These are phyloP conservation scores for Megastigmus dorsalis DNA, from an alignment of 2,888 invertebrate genomes.

Conservation along the genomic window DNA sequence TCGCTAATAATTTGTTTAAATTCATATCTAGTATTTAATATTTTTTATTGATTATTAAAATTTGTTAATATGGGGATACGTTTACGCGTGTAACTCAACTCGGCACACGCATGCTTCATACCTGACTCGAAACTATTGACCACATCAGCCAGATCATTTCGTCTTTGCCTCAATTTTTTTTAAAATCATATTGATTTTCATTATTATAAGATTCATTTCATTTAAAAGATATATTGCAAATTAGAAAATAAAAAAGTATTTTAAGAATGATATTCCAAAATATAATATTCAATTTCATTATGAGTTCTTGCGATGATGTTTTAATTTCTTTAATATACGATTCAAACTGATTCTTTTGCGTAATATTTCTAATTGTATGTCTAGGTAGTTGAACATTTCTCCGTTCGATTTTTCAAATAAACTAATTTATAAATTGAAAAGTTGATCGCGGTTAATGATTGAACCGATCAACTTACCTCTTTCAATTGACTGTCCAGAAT, in stretches of 20 bases:
- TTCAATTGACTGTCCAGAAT: conserved; percentile 90
- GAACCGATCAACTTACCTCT: conserved; percentile 83
- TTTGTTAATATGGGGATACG: too few relatives aligned
- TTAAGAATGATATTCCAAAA: too few relatives aligned
- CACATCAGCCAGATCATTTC: conserved; percentile 21
- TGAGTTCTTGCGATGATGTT: too few relatives aligned
- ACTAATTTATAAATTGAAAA: not conserved
- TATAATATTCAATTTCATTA: too few relatives aligned
- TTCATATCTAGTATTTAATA: too few relatives aligned
- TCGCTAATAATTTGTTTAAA: too few relatives aligned
- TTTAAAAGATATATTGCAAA: not conserved
- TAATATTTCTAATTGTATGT: too few relatives aligned
- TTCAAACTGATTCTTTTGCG: too few relatives aligned
- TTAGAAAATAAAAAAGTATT: not conserved
- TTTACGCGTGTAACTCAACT: conserved; percentile 1
- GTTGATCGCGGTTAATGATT: not conserved
- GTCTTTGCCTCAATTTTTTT: conserved; percentile 10
- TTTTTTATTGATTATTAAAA: too few relatives aligned
- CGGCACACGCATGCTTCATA: conserved; percentile 46
- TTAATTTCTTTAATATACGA: too few relatives aligned
- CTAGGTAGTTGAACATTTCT: too few relatives aligned
- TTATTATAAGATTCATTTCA: not conserved
- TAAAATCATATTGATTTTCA: not conserved
- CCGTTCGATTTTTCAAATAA: not conserved
- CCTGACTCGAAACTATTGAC: conserved; percentile 25